Evolutionary conservation across 1,140 invertebrate species (phyloP), one percentile per base, ranked within the genome.

Genomic region (Pseudoatta argentina): DNA sequence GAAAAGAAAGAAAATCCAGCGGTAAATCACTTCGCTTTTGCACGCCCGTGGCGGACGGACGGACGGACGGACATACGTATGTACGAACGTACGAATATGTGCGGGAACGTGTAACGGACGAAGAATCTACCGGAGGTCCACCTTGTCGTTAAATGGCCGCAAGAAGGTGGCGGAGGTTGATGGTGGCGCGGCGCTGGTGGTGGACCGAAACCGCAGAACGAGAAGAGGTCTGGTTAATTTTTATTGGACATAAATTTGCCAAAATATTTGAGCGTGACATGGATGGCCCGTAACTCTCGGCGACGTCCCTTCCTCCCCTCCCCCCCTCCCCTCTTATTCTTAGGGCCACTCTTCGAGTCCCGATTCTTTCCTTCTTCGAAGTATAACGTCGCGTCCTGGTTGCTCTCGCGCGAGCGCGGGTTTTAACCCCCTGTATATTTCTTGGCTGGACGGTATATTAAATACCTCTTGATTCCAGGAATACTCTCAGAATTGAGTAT

Each of bases 191-290:
- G 57, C 82, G 67, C 75, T 73, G 86, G 77, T 51, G 77, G 85
- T 51, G 77, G 67, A 51, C 79, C 87, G 48, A 91, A 88, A 90
- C 89, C 89, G 89, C 88, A 87, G 69, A 86, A 79, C 85, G 87
- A 88, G 88, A 89, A 88, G 90, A 92, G 90, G 89, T 92, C 93
- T 94, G 93, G 90, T 94, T 94, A 94, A 94, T 94, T 94, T 94
- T 94, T 94, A 94, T 94, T 94, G 91, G 78, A 88, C 94, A 94
- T 94, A 94, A 94, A 94, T 94, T 94, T 93, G 93, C 92, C 92
- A 94, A 94, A 94, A 94, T 94, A 94, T 94, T 94, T 92, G 91
- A 90, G 87, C 86, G 76, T 89, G 93, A 94, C 93, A 91, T 93
- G 91, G 91, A 94, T 93, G 93, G 93, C 89, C 89, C 82, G 91